Conservation (phyloP, 1,140 invertebrate genomes). For the silkworm (Bombyx mori) region ASM3026992v2 NC_085124.1:8221501-8222000, state of each 20-base stretch:
- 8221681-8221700: slow-evolving; percentile 23
- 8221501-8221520: background rate
- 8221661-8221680: background rate
- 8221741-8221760: slow-evolving; percentile 31
- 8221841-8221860: slow-evolving; percentile 18
- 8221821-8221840: slow-evolving; percentile 27
- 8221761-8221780: slow-evolving; percentile 46
- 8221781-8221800: slow-evolving; percentile 24
- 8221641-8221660: background rate
- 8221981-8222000: too few relatives aligned
- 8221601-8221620: background rate
- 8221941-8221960: too few relatives aligned
- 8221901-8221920: slow-evolving; percentile 6
- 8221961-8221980: too few relatives aligned
- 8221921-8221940: too few relatives aligned
- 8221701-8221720: slow-evolving; percentile 36
- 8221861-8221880: slow-evolving; percentile 28
- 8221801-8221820: slow-evolving; percentile 26
- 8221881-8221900: slow-evolving; percentile 25
- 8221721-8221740: slow-evolving; percentile 46
- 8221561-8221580: background rate
- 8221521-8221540: background rate
- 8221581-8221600: background rate
- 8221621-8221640: background rate
- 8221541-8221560: background rate